Evolutionary conservation across 2,888 invertebrate species (phyloP), one percentile per base, ranked within the genome.

Genomic region (Masnerella sp.): DNA sequence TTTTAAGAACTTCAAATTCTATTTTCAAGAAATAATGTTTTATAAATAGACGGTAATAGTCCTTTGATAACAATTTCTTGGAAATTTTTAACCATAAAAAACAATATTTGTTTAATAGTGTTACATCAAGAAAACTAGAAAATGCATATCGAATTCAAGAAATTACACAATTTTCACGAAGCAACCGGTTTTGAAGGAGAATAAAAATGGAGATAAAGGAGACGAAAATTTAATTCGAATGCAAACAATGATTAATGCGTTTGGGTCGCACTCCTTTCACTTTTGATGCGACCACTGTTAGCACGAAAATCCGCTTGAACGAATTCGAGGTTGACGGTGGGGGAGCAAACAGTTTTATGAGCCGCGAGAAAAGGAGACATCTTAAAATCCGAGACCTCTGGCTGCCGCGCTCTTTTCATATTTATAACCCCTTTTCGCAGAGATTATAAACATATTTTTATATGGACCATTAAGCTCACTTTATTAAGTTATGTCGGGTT

Each of bases 371-470:
- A 62, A 42, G 47, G 45, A 62, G 62, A 28, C 47, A 45, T 34
- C 49, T 70, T 61, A 25, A 56, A 62, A 70, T 56, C 51, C 61
- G 22, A 28, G 52, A 49, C 49, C 51, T 69, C 47, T 38, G 15
- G 28, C 47, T 36, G 54, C n/a, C n/a, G n/a, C 28, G 47, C 34
- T 70, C 61, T 61, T 59, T 62, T 62, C 56, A 62, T 70, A 62
- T 62, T 70, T 62, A 70, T 62, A 70, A 62, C 62, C 51, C 49
- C 7, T 49, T 67, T 70, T 62, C 49, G 62, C 17, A 18, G 61
- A 56, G 56, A 62, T 69, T 61, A 62, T 56, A 70, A 70, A 70
- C 61, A 69, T 69, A 62, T 69, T 69, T 62, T 70, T 69, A 62
- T 70, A 70, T 47, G 54, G 47, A 30, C 69, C 54, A 69, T 69